phyloP scores from a whole-genome alignment of 2,888 invertebrate genomes.

The Punctoribates punctum region DNA sequence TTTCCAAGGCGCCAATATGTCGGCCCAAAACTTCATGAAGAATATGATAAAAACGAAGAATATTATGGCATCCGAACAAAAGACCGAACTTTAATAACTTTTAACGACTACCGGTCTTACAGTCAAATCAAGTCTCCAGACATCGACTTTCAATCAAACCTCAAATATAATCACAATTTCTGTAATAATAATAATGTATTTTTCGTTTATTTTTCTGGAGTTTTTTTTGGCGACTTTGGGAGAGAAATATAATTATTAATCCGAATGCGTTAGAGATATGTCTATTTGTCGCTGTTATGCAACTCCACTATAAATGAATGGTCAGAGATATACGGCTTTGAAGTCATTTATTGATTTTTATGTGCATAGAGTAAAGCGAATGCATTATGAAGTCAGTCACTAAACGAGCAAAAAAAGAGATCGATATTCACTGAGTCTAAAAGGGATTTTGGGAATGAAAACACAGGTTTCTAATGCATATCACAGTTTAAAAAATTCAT shows the following conservation, averaged over 20 bases:
- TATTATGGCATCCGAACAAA: slow-evolving; percentile 23
- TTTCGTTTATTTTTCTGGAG: not conserved
- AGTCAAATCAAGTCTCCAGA: not conserved
- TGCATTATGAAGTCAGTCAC: slow-evolving; percentile 34
- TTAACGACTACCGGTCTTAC: slow-evolving; percentile 29
- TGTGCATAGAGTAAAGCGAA: slow-evolving; percentile 24
- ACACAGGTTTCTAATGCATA: slow-evolving; percentile 15
- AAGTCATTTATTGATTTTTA: slow-evolving; percentile 35
- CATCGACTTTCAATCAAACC: slow-evolving; percentile 15
- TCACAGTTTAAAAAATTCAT: slow-evolving; percentile 23
- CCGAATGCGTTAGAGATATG: not conserved
- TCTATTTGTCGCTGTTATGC: not conserved
- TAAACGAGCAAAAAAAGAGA: slow-evolving; percentile 31
- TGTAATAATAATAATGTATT: not conserved
- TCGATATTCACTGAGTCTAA: slow-evolving; percentile 30
- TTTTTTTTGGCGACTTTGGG: not conserved
- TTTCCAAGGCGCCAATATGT: slow-evolving; percentile 21
- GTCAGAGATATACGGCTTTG: slow-evolving; percentile 27
- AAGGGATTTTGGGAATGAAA: not conserved
- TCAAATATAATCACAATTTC: no score
- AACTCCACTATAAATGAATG: slow-evolving; percentile 25
- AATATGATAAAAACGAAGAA: slow-evolving; percentile 24
- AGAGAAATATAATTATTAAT: slow-evolving; percentile 19
- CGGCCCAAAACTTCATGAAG: not conserved
- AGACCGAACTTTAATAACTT: slow-evolving; percentile 29